A percentile compares a stretch with the other conserved stretches of the same genome.
Evolutionary conservation across 1,140 invertebrate genomes (phyloP).

Genomic region (Zophobas morio): DNA sequence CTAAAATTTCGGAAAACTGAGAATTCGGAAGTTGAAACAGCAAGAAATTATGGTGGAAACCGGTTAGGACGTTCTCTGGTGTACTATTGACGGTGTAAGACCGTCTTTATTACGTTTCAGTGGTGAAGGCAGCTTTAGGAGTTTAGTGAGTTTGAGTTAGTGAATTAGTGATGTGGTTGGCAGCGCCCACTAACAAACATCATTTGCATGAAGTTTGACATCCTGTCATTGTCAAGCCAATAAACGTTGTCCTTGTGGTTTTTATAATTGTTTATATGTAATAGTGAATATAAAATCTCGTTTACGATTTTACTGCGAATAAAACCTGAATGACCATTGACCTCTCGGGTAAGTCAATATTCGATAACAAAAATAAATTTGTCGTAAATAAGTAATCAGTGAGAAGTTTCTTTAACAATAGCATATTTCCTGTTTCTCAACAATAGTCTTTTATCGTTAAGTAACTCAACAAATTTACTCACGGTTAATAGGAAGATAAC

Average conservation of each 20-base stretch:
- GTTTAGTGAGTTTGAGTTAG: background rate
- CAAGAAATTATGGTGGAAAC: no score
- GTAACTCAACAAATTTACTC: background rate
- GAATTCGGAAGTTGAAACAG: no score
- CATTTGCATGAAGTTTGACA: background rate
- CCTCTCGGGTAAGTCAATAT: slow-evolving; percentile 18
- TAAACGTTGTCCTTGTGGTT: slow-evolving; percentile 3
- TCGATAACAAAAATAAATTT: background rate
- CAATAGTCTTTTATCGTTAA: slow-evolving; percentile 25
- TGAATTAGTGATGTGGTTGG: no score
- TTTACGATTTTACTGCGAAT: slow-evolving; percentile 31
- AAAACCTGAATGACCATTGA: slow-evolving; percentile 9
- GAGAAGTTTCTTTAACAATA: slow-evolving; percentile 28
- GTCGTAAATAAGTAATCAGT: background rate
- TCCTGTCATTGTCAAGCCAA: slow-evolving; percentile 29
- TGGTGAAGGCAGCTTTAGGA: no score
- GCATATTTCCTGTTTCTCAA: slow-evolving; percentile 32
- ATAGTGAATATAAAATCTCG: slow-evolving; percentile 1
- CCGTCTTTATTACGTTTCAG: no score
- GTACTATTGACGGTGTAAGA: no score
- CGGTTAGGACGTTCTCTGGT: no score
- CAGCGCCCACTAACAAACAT: no score
- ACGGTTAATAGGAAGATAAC: slow-evolving; percentile 6
- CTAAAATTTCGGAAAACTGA: no score
- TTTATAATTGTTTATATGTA: slow-evolving; percentile 31